Evolutionary conservation across 2,113 vertebrate genomes (phyloP), one percentile per base, ranked within the genome.

Genomic region (Heptranchias perlo): DNA sequence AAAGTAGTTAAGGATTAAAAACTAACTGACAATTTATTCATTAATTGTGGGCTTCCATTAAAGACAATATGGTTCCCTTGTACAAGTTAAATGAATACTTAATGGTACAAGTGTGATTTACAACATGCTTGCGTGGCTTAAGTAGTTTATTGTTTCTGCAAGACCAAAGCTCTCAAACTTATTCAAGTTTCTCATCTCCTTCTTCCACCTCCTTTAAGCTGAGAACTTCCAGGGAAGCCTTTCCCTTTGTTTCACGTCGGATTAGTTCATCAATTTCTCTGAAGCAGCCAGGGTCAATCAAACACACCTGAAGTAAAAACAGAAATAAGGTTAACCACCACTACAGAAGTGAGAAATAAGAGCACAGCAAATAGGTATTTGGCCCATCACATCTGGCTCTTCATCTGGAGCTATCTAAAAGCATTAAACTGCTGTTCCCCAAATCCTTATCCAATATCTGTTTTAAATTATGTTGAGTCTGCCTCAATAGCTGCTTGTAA

Each of bases 221-320:
- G 96, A 99, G 98, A 18, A 99, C 99, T 97, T 99, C 99, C 97
- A 99, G 97, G 0, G 98, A 98, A 18, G 99, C 99, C 84, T 97
- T 98, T 96, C 99, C 99, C 97, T 98, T 99, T 0, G 99, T 99
- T 97, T 99, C 99, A 0, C 98, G 98, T 96, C 98, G 98, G 96
- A 99, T 98, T 96, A 99, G 97, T 97, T 99, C 99, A n/a, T 99
- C 99, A 0, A 99, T 98, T 97, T 99, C 99, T 94, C 99, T 97
- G 98, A 98, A 99, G 98, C 98, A 99, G 97, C 99, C 99, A 0
- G 99, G 99, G 97, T 99, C 99, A 96, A 99, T 98, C 96, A 99
- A 98, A 97, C 98, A 99, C 44, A 99, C 98, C 99, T 99, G 97
- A 21, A 97, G 97, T 35, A 49, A 49, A 52, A 93, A 3, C 52